Base-by-base conservation (phyloP, 2,797 vertebrate genomes). In the Lagocephalus sceleratus region DNA sequence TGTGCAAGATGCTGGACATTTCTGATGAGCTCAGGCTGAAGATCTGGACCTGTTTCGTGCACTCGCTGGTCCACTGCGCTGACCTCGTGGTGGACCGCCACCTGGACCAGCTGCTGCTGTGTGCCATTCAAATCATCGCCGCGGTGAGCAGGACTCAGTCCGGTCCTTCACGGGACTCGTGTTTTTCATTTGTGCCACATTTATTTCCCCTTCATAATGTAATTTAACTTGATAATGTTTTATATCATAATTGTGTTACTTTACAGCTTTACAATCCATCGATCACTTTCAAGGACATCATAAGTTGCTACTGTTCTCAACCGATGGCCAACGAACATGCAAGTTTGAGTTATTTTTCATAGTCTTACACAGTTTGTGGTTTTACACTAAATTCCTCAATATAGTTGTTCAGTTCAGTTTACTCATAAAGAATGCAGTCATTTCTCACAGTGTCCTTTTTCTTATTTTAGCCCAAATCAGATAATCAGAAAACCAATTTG, bases 31-130 rank as follows among this genome's bases (percentile, higher is more conserved):
- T 93, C 61, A 85, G 88, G 38, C 76, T 84, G 44, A 94, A 93
- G 79, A 94, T 97, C 84, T 96, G 95, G 95, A 95, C 94, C 0
- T 95, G 94, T 58, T 94, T 96, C 50, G 94, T 95, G 71, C 83
- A 91, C 62, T 94, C 93, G 12, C 73, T 96, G 76, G 87, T 93
- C 42, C 87, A 90, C 54, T 92, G 82, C 75, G 81, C 90, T 1
- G 84, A 89, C n/a, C 85, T 94, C 42, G 92, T 94, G 93, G 81
- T 84, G 70, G 91, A 92, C 61, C 87, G 90, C 16, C 93, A 94
- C 57, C 71, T 97, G 78, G 93, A 97, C 73, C 93, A 94, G 66
- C 73, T 94, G 60, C 85, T 97, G 49, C 89, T 95, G 92, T 95
- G 93, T 22, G 91, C 94, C 42, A 76, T 94, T 85, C 93, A 93